phyloP scores from a whole-genome alignment of 2,888 invertebrate species.

The Panopea generosa region DNA sequence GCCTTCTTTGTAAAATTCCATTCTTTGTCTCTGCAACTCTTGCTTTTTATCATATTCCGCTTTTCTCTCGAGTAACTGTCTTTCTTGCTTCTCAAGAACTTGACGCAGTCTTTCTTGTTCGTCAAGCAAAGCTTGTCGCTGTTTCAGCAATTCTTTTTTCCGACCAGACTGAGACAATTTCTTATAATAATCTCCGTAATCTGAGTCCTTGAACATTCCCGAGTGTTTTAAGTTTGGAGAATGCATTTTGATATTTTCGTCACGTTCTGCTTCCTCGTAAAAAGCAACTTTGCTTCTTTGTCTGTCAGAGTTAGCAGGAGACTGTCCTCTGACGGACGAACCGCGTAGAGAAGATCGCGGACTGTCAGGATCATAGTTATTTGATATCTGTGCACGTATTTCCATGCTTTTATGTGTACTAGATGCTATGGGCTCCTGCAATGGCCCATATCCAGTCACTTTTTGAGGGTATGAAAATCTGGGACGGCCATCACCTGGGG shows the following conservation, averaged over 20 bases:
- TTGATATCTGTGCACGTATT: slow-evolving; percentile 64
- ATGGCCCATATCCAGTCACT: slow-evolving; percentile 58
- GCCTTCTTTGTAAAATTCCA: slow-evolving; percentile 66
- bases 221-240: slow-evolving; percentile 57
- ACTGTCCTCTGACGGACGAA: slow-evolving; percentile 32
- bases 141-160: slow-evolving; percentile 72
- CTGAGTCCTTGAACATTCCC: slow-evolving; percentile 59
- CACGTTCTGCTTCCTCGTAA: slow-evolving; percentile 57
- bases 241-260: slow-evolving; percentile 47
- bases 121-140: slow-evolving; percentile 71
- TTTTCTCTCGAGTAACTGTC: slow-evolving; percentile 63
- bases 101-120: slow-evolving; percentile 73
- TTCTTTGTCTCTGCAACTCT: slow-evolving; percentile 62
- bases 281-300: slow-evolving; percentile 60
- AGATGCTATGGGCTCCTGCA: slow-evolving; percentile 76
- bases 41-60: slow-evolving; percentile 62
- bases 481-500: slow-evolving; percentile 46
- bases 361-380: slow-evolving; percentile 60
- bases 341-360: slow-evolving; percentile 57
- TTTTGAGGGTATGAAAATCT: slow-evolving; percentile 54
- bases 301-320: slow-evolving; percentile 27
- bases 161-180: slow-evolving; percentile 72
- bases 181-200: slow-evolving; percentile 67
- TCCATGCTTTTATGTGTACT: slow-evolving; percentile 80
- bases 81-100: slow-evolving; percentile 74